phyloP scores from a whole-genome alignment of 2,113 vertebrate species.

The Rattus rattus region DNA sequence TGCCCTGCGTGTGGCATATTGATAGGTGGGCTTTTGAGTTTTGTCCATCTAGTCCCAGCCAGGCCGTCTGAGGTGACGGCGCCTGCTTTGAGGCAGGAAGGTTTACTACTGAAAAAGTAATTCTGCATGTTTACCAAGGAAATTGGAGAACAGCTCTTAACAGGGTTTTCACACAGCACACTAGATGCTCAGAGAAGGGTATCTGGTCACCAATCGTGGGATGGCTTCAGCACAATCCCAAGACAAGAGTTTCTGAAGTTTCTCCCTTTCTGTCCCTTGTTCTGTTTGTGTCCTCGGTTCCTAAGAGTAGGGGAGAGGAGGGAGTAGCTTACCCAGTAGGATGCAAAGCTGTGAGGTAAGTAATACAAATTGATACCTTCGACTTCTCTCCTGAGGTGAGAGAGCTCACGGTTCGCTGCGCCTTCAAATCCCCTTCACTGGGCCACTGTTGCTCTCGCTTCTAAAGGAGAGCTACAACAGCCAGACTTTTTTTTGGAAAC shows the following conservation, averaged over 20 bases:
- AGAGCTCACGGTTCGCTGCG: neutral
- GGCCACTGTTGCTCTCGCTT: neutral
- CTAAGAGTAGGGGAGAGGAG: neutral
- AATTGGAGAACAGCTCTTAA: neutral
- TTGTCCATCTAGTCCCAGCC: conserved; percentile 51
- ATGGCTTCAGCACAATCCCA: neutral
- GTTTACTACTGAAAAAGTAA: neutral
- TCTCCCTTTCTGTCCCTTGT: neutral
- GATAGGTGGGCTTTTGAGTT: conserved; percentile 70
- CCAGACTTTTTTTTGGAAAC: conserved; percentile 36
- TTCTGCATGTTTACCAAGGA: conserved; percentile 20
- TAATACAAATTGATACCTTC: neutral
- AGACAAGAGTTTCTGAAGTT: neutral
- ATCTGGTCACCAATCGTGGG: neutral
- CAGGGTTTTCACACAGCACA: neutral
- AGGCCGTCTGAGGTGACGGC: conserved; percentile 55
- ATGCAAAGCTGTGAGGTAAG: neutral
- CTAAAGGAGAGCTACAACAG: conserved; percentile 11
- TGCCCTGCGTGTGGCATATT: neutral
- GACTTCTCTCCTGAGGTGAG: neutral
- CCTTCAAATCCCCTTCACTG: neutral
- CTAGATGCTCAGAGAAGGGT: neutral
- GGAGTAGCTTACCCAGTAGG: neutral
- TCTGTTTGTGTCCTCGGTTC: neutral
- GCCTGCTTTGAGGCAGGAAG: neutral